Evolutionary conservation across 2,797 vertebrate species (phyloP), one percentile per base, ranked within the genome.

Genomic region (Peromyscus eremicus): DNA sequence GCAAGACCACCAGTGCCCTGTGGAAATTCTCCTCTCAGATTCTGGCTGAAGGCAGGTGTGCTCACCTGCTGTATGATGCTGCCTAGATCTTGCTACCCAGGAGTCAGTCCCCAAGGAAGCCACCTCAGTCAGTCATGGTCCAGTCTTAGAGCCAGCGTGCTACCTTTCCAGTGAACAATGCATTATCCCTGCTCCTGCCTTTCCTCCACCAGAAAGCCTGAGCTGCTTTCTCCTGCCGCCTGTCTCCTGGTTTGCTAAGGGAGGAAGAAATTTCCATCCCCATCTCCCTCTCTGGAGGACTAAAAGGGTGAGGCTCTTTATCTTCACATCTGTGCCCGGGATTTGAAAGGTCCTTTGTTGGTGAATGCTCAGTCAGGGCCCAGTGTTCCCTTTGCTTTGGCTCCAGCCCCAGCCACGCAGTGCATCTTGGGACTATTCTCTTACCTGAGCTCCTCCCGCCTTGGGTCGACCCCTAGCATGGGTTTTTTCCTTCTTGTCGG

Each of bases 191-290:
- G 14, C 17, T 73, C 21, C 77, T 68, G 75, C 89, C 62, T 76
- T 89, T 89, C 81, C 85, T 46, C 46, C 64, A 21, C 57, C 66
- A 80, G n/a, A 21, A 49, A 40, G 66, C 92, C 89, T 64, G 82
- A 94, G 96, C 76, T 89, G 21, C 46, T 80, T 62, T 92, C 60
- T 90, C 71, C 66, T 34, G 27, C 29, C n/a, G 10, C 19, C n/a
- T 27, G 4, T n/a, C 46, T 83, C 52, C 84, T 91, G 49, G 14
- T 62, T 40, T 34, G 25, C 1, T 60, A 79, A 92, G 64, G 68
- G 75, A 80, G 81, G 34, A 90, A 71, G 82, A 91, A 91, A 76
- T 34, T 68, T 52, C 52, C 57, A 55, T 11, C 29, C 25, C 60
- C 19, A 43, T 27, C 1, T 8, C 13, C 5, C 12, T 70, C 82